These are phyloP conservation scores for Hormiphora californensis DNA, from an alignment of 37 sponge, comb jelly and placozoan genomes.

Conservation along the genomic window DNA sequence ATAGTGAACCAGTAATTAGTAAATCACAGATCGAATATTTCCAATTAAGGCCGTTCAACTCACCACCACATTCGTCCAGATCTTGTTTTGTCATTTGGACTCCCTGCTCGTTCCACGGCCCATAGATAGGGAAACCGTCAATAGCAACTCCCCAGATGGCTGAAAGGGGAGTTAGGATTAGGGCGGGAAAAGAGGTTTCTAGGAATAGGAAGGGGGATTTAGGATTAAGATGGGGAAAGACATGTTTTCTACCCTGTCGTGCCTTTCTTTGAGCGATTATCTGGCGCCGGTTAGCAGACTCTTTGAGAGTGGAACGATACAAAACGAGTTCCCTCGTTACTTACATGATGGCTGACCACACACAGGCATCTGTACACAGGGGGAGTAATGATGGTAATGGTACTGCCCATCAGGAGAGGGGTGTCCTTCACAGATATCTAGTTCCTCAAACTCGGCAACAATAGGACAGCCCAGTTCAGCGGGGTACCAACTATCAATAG, in stretches of 20 bases:
- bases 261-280: too few relatives aligned
- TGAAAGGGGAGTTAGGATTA: neutral
- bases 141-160: constrained; percentile 41
- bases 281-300: too few relatives aligned
- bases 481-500: constrained; percentile 2
- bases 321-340: too few relatives aligned
- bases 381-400: constrained; percentile 51
- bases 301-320: too few relatives aligned
- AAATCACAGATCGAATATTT: too few relatives aligned
- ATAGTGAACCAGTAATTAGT: too few relatives aligned
- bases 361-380: constrained; percentile 51
- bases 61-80: constrained; percentile 44
- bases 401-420: constrained; percentile 24
- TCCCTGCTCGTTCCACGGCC: neutral
- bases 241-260: too few relatives aligned
- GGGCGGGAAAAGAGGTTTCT: too few relatives aligned
- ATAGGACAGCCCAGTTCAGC: constrained; percentile 14
- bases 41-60: too few relatives aligned
- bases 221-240: too few relatives aligned
- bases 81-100: constrained; percentile 1
- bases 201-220: too few relatives aligned
- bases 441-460: constrained; percentile 4
- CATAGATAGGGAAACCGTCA: constrained; percentile 35
- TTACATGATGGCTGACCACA: constrained; percentile 17
- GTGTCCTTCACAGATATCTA: constrained; percentile 52